These are phyloP conservation scores for Luperina nickerlii DNA, from an alignment of 2,888 invertebrate species.

Conservation along the genomic window DNA sequence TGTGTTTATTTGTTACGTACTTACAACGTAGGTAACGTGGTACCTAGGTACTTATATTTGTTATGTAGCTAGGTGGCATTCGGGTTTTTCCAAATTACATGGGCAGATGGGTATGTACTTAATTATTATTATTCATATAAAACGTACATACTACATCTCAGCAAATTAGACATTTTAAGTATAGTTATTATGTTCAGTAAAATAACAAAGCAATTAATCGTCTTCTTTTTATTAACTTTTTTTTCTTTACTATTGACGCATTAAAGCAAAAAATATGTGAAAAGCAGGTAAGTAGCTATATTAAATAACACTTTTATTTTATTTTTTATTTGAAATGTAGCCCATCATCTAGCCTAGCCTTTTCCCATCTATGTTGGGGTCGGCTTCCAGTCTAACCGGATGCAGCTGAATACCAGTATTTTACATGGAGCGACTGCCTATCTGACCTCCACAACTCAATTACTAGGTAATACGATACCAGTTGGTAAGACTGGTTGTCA, in stretches of 20 bases:
- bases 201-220: not conserved
- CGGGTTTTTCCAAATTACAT: slow-evolving; percentile 7
- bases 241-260: not conserved
- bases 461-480: too few relatives aligned
- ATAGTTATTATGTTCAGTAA: not conserved
- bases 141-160: not conserved
- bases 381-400: too few relatives aligned
- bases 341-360: too few relatives aligned
- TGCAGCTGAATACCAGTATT: too few relatives aligned
- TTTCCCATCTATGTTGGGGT: too few relatives aligned
- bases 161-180: not conserved
- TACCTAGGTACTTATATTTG: not conserved
- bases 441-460: too few relatives aligned
- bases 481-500: too few relatives aligned
- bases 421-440: too few relatives aligned
- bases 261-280: not conserved
- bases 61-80: too few relatives aligned
- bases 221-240: not conserved
- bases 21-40: slow-evolving; percentile 1
- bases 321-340: too few relatives aligned
- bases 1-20: slow-evolving; percentile 12
- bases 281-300: too few relatives aligned
- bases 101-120: not conserved
- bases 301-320: too few relatives aligned
- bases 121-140: not conserved